These are phyloP conservation scores for Eurytoma californica DNA, from an alignment of 2,888 invertebrate species.

Conservation along the genomic window DNA sequence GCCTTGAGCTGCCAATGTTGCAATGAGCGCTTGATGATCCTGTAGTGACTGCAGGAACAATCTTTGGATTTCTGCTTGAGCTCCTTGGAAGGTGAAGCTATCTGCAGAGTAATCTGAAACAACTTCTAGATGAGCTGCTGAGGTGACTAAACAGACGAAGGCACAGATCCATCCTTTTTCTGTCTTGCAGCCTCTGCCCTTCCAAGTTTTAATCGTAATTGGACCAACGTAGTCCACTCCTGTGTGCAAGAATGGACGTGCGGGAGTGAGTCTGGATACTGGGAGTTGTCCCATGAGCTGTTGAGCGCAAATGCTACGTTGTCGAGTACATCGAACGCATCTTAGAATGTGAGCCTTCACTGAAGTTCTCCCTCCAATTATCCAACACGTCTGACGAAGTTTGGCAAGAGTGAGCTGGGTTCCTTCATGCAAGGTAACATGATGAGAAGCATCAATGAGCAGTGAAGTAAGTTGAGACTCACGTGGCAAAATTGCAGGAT, in stretches of 20 bases:
- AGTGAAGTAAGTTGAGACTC: background rate
- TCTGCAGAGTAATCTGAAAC: background rate
- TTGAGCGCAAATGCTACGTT: too few relatives aligned
- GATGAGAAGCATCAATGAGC: background rate
- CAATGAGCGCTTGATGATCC: background rate
- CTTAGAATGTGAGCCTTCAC: background rate
- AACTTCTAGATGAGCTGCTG: conserved; percentile 3
- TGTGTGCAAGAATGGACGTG: background rate
- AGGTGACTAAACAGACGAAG: too few relatives aligned
- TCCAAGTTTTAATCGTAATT: background rate
- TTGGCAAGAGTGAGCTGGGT: too few relatives aligned
- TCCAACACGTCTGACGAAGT: too few relatives aligned
- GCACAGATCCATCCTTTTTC: background rate
- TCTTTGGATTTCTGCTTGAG: background rate
- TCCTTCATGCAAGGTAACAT: background rate
- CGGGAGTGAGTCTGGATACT: too few relatives aligned
- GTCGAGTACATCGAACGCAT: too few relatives aligned
- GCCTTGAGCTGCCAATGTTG: background rate
- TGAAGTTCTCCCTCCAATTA: background rate
- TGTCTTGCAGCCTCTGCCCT: background rate
- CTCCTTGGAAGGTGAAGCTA: background rate
- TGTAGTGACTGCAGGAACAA: background rate
- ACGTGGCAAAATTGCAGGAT: background rate
- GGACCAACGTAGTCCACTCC: conserved; percentile 14
- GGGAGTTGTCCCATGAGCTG: too few relatives aligned